A percentile compares a stretch with the other conserved stretches of the same genome.
These are phyloP conservation scores for Drosophila tristis DNA, from an alignment of 1,140 invertebrate species.

Conservation along the genomic window DNA sequence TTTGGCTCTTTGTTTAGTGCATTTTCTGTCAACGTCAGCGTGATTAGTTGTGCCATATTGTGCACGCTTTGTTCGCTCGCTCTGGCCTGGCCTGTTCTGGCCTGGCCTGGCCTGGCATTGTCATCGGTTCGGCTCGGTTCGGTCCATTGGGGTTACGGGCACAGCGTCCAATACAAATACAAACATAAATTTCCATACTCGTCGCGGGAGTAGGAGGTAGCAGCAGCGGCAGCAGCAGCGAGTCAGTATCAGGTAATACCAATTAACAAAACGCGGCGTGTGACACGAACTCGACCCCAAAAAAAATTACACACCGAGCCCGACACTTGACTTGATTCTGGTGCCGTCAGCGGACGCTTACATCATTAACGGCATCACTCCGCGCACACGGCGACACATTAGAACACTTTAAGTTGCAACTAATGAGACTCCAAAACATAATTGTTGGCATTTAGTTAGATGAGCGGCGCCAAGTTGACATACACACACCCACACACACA, in stretches of 20 bases:
- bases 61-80: conserved; percentile 44
- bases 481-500: conserved; percentile 7
- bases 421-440: conserved; percentile 82
- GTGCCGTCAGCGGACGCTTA: conserved; percentile 55
- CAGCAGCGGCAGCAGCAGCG: no score
- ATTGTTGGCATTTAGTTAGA: conserved; percentile 79
- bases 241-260: conserved; percentile 49
- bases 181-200: conserved; percentile 19
- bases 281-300: conserved; percentile 69
- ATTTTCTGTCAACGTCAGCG: conserved; percentile 72
- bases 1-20: conserved; percentile 59
- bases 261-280: conserved; percentile 58
- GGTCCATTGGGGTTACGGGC: conserved; percentile 27
- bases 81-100: conserved; percentile 6
- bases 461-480: conserved; percentile 55
- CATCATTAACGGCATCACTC: conserved; percentile 81
- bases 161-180: not conserved
- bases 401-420: conserved; percentile 76
- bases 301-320: conserved; percentile 37
- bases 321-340: conserved; percentile 46
- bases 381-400: conserved; percentile 69
- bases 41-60: conserved; percentile 69
- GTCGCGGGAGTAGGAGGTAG: no score
- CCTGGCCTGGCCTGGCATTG: conserved; percentile 3
- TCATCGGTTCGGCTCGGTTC: not conserved